Percentiles rank a stretch among this genome's conserved stretches.
These are phyloP conservation scores for Aphidius ervi DNA, from an alignment of 1,140 invertebrate genomes.

Conservation along the genomic window DNA sequence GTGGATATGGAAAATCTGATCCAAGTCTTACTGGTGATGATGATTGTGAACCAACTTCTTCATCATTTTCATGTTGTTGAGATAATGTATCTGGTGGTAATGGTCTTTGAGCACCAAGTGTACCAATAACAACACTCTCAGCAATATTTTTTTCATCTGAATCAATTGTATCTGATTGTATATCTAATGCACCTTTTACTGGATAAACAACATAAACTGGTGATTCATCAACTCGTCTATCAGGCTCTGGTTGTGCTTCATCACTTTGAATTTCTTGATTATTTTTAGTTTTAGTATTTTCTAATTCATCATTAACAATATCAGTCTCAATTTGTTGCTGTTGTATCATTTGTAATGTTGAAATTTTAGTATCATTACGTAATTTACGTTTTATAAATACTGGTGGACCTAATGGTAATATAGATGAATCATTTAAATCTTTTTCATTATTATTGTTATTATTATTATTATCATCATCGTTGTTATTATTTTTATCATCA, in stretches of 20 bases:
- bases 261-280: not conserved
- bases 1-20: conserved; percentile 60
- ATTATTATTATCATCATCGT: conserved; percentile 19
- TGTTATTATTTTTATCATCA: conserved; percentile 27
- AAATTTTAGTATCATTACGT: not conserved
- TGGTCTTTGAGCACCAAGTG: conserved; percentile 54
- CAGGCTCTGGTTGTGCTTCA: not conserved
- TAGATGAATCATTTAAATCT: conserved; percentile 14
- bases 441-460: not conserved
- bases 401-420: not conserved
- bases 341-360: conserved; percentile 5
- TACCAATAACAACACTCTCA: conserved; percentile 57
- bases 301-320: conserved; percentile 17
- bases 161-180: conserved; percentile 33
- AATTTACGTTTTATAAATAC: not conserved
- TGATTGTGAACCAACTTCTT: conserved; percentile 31
- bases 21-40: conserved; percentile 41
- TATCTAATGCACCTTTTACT: conserved; percentile 42
- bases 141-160: conserved; percentile 51
- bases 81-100: conserved; percentile 54
- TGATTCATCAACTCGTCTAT: conserved; percentile 39
- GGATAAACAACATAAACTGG: conserved; percentile 65
- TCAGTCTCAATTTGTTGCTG: conserved; percentile 13
- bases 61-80: conserved; percentile 33
- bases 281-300: conserved; percentile 1